Evolutionary conservation across 1,140 invertebrate species (phyloP), one percentile per base, ranked within the genome.

Genomic region (Hyles vespertilio): DNA sequence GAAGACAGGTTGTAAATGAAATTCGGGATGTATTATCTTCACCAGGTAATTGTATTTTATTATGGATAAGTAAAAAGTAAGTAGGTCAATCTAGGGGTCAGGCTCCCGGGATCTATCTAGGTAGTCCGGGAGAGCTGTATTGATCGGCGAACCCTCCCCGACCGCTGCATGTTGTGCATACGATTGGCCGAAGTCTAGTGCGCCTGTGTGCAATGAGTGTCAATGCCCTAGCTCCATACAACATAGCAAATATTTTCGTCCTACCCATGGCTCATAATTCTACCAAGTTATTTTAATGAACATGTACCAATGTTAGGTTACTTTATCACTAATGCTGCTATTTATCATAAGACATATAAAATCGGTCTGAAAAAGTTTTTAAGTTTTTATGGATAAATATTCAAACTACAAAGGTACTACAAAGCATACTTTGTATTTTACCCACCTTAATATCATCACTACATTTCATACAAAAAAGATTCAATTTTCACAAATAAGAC

Each of bases 11-110:
- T 64, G 87, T 96, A 66, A 79, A 93, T 70, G 93, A 94, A 91
- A 93, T 97, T 70, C 91, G 92, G 74, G 89, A 91, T 73, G 92
- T 94, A 82, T 91, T 96, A 72, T 90, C 92, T 79, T 93, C 94
- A 82, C 91, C 93, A 89, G 94, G 95, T 96, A 88, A 90, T 47
- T 56, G 9, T 11, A 48, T 48, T 11, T 48, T 48, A 5, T 48
- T 11, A 48, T 22, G 5, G 10, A 10, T 48, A 7, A 11, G n/a
- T 48, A 48, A 5, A 48, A 48, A 48, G 22, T 22, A 22, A 40
- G 36, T 40, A 40, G 36, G 36, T 40, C 36, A 40, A 40, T 5
- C 8, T 40, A 40, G 36, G 36, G 4, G 36, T 40, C 36, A 40
- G 36, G 8, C 36, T 40, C 36, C 36, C 36, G 36, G 36, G 36